Evolutionary conservation across 1,140 invertebrate genomes (phyloP), one percentile per base, ranked within the genome.

Genomic region (Zaprionus nigranus): DNA sequence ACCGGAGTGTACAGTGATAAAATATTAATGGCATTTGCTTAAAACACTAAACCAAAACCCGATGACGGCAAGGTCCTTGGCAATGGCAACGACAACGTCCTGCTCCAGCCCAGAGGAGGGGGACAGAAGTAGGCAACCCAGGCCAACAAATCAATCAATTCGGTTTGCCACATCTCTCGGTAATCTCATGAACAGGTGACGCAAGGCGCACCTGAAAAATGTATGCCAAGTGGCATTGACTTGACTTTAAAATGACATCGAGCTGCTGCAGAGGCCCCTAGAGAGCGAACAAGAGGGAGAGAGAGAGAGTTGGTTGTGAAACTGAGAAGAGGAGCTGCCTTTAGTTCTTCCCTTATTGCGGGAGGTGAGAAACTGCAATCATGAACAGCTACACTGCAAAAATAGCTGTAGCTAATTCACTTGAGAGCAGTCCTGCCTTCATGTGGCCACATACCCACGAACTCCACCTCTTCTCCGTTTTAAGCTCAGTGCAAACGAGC

Each of bases 171-270:
- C 46, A 49, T 38, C 43, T n/a, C 4, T n/a, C 13, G 3, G 20
- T n/a, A 66, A 51, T n/a, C 43, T 28, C 26, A 20, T 30, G 30
- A 17, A 28, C 58, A 62, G 49, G 51, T 71, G 63, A 54, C 26
- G 2, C 46, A 28, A 9, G 34, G 13, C 20, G 40, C 36, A 53
- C 34, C 38, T 68, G 57, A 58, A 51, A 51, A 60, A 68, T 58
- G 65, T 51, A 38, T 69, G 68, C 69, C 78, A 81, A 81, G 78
- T 82, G 79, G 62, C 75, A 49, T 70, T 75, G 78, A 81, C 76
- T 82, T 82, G 80, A 81, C 78, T 82, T 81, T 82, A 81, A 78
- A 82, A 80, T 80, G 70, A 70, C 79, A 78, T 67, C 80, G 40
- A 68, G 70, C 75, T 81, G 65, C 12, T n/a, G 70, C 40, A 34